Percentiles rank a stretch among this genome's conserved stretches.
phyloP scores from a whole-genome alignment of 2,888 invertebrate genomes.

The Tribolium freemani region DNA sequence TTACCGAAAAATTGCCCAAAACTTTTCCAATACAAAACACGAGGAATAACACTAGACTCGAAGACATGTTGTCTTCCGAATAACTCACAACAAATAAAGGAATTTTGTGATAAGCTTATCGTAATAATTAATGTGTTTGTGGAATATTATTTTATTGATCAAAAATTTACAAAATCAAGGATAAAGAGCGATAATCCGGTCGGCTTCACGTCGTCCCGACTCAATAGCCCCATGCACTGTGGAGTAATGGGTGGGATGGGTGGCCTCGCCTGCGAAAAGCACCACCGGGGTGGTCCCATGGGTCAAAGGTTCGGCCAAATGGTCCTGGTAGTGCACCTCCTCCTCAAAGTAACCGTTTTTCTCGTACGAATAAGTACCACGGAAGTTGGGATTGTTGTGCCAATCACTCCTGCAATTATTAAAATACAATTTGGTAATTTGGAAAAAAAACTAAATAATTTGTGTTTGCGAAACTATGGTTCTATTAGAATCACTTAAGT shows the following conservation, averaged over 20 bases:
- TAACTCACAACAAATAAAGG: neutral
- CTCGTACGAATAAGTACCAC: constrained; percentile 56
- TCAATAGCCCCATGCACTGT: constrained; percentile 38
- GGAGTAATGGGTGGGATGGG: constrained; percentile 18
- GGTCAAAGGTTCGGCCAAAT: constrained; percentile 40
- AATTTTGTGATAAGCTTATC: neutral
- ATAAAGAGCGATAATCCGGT: constrained; percentile 16
- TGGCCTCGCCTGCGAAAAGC: constrained; percentile 32
- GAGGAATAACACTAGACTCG: neutral
- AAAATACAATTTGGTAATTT: neutral
- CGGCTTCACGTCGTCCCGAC: constrained; percentile 29
- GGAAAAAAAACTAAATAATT: neutral
- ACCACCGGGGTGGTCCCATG: neutral
- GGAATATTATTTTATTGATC: neutral
- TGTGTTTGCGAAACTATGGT: no score
- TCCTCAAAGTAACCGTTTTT: constrained; percentile 40
- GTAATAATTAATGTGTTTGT: neutral
- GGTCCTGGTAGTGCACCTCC: constrained; percentile 6
- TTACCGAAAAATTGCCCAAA: constrained; percentile 51
- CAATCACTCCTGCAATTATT: constrained; percentile 64
- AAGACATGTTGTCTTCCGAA: neutral
- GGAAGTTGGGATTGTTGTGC: constrained; percentile 75
- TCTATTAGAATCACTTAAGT: no score
- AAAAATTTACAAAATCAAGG: neutral
- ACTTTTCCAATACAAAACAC: neutral